phyloP scores from a whole-genome alignment of 2,797 vertebrate species.

The Myotis vivesi region DNA sequence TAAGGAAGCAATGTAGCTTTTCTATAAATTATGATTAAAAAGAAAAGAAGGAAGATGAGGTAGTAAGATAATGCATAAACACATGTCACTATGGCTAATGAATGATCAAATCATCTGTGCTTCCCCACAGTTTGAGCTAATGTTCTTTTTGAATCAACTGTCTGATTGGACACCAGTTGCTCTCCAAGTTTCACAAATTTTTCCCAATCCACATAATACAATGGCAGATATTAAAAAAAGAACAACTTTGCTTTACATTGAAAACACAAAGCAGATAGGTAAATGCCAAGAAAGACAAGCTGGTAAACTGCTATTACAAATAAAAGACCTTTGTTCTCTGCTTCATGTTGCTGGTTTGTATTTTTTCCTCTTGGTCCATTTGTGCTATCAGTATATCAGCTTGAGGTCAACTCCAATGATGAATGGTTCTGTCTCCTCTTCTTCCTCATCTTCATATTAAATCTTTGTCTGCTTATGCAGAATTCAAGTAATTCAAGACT shows the following conservation, averaged over 20 bases:
- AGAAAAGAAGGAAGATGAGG: neutral
- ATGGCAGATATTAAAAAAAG: neutral
- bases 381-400: neutral
- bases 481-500: conserved; percentile 53
- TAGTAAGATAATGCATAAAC: neutral
- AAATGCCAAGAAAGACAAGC: neutral
- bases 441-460: conserved; percentile 37
- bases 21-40: conserved; percentile 10
- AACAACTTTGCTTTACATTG: neutral
- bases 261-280: neutral
- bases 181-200: neutral
- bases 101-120: neutral
- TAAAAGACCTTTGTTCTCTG: neutral
- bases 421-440: conserved; percentile 16
- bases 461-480: conserved; percentile 3
- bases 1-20: neutral
- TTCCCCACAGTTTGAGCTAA: neutral
- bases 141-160: neutral
- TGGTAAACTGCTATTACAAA: neutral
- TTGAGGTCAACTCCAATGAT: conserved; percentile 49
- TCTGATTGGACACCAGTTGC: neutral
- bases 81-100: neutral
- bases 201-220: neutral
- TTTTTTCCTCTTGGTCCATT: neutral
- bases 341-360: neutral